These are phyloP conservation scores for Ichneumoninae sp. DNA, from an alignment of 2,888 invertebrate genomes.

Conservation along the genomic window DNA sequence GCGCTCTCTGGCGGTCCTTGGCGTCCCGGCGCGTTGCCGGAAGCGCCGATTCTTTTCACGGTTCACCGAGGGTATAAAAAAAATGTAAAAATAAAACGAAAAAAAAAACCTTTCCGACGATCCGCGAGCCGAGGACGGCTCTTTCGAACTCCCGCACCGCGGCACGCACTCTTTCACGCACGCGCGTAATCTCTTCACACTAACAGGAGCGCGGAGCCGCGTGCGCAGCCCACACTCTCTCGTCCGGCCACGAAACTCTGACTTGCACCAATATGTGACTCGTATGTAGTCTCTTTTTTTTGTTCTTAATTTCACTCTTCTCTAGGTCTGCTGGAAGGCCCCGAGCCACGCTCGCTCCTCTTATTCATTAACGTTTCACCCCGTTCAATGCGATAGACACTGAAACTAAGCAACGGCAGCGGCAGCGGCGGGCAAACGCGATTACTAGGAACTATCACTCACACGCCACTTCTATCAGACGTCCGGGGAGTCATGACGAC, in stretches of 20 bases:
- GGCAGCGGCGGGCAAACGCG: constrained; percentile 9
- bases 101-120: constrained; percentile 27
- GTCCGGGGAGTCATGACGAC: constrained; percentile 45
- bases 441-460: constrained; percentile 55
- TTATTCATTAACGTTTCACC: not conserved
- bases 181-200: constrained; percentile 13
- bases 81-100: constrained; percentile 6
- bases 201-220: not conserved
- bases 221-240: constrained; percentile 25
- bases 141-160: constrained; percentile 61
- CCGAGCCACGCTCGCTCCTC: not conserved
- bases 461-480: constrained; percentile 48
- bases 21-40: not conserved
- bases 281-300: not conserved
- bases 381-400: constrained; percentile 6
- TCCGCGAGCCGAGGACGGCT: constrained; percentile 53
- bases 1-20: not conserved
- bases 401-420: not conserved
- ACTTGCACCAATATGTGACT: constrained; percentile 2
- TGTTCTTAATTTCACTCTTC: not conserved
- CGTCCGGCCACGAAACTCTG: constrained; percentile 19
- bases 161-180: constrained; percentile 17
- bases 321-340: constrained; percentile 11
- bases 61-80: constrained; percentile 14
- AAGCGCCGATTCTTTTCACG: constrained; percentile 25